These are phyloP conservation scores for Chiridota heheva DNA, from an alignment of 35 echinoderm and acorn worm genomes.

Conservation along the genomic window DNA sequence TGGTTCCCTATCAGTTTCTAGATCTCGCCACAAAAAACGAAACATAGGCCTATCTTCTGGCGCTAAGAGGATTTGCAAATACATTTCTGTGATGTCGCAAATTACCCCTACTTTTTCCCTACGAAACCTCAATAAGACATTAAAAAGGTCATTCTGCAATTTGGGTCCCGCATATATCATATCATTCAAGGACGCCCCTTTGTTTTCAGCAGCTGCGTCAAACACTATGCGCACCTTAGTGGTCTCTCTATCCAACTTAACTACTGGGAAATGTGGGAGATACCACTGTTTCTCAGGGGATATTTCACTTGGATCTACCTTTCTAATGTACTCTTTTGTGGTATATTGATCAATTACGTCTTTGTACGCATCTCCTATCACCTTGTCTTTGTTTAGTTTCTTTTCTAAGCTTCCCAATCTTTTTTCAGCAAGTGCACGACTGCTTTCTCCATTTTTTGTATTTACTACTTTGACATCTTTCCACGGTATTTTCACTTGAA, in stretches of 20 bases:
- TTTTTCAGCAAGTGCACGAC: slow-evolving; percentile 8
- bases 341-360: slow-evolving; percentile 26
- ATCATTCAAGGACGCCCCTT: slow-evolving; percentile 38
- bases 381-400: slow-evolving; percentile 6
- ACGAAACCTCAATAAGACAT: slow-evolving; percentile 39
- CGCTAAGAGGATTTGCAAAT: slow-evolving; percentile 12
- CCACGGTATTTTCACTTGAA: too few relatives aligned
- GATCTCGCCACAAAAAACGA: slow-evolving; percentile 17
- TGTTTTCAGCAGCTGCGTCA: slow-evolving; percentile 18
- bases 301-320: neutral
- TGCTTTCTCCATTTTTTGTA: too few relatives aligned
- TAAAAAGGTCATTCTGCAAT: slow-evolving; percentile 35
- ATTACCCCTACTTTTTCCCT: neutral
- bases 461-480: neutral
- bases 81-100: slow-evolving; percentile 52
- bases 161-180: slow-evolving; percentile 34
- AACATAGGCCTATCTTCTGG: slow-evolving; percentile 12
- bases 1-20: neutral
- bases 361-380: slow-evolving; percentile 6
- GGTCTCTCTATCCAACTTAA: slow-evolving; percentile 18
- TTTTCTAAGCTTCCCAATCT: slow-evolving; percentile 24
- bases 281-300: slow-evolving; percentile 18
- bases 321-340: slow-evolving; percentile 30
- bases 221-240: slow-evolving; percentile 50
- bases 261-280: slow-evolving; percentile 55